phyloP scores from a whole-genome alignment of 1,140 invertebrate species.

The Dreissena polymorpha region DNA sequence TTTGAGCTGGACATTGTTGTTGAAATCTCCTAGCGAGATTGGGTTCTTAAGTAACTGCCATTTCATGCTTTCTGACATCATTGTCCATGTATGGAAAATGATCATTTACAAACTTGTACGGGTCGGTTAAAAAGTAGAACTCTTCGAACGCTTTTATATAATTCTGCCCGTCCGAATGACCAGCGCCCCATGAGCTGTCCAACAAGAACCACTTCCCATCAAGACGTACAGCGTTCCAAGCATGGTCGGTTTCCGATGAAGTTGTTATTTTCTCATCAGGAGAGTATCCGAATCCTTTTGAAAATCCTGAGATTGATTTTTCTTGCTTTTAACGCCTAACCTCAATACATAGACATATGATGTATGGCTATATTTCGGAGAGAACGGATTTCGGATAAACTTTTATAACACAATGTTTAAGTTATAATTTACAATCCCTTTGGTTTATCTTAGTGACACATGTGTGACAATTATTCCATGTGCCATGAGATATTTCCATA shows the following conservation, averaged over 20 bases:
- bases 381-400: no score
- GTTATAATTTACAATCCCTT: no score
- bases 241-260: conserved; percentile 87
- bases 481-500: no score
- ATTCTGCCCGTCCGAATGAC: conserved; percentile 49
- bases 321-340: no score
- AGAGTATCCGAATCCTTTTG: conserved; percentile 97
- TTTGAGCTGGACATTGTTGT: conserved; percentile 17
- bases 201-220: conserved; percentile 64
- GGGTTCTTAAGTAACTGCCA: conserved; percentile 60
- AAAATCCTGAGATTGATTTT: conserved; percentile 85
- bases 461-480: no score
- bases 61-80: conserved; percentile 54
- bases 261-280: conserved; percentile 94
- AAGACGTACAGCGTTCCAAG: conserved; percentile 67
- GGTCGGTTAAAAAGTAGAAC: conserved; percentile 81
- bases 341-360: conserved; percentile 28
- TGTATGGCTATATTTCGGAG: not conserved
- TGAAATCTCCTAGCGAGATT: conserved; percentile 43
- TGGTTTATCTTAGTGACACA: no score
- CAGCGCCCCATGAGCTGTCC: conserved; percentile 80
- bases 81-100: conserved; percentile 79
- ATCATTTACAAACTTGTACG: conserved; percentile 79
- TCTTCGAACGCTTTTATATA: conserved; percentile 62
- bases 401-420: no score